Percentiles rank a stretch among this genome's conserved stretches.
These are phyloP conservation scores for Himalopsyche tibetana DNA, from an alignment of 2,888 invertebrate genomes.

Conservation along the genomic window DNA sequence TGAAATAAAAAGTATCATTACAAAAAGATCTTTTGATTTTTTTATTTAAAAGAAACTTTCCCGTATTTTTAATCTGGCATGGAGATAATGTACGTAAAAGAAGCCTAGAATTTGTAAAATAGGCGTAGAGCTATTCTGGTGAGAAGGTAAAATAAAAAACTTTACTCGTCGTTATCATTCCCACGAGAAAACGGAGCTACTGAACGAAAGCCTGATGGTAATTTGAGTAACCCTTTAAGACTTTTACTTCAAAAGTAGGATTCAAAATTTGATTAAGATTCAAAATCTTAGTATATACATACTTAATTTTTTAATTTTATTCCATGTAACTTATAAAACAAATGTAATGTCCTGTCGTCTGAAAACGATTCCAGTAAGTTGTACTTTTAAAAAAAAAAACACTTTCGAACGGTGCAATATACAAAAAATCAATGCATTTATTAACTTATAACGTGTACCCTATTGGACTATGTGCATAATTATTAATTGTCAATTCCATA, in stretches of 20 bases:
- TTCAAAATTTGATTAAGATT: neutral
- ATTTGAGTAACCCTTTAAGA: neutral
- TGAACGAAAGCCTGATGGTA: conserved; percentile 17
- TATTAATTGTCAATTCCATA: too few species aligned
- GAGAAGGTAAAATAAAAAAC: neutral
- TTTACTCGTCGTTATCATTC: neutral
- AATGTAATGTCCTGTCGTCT: too few species aligned
- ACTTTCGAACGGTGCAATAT: too few species aligned
- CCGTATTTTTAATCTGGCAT: neutral
- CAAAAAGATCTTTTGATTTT: neutral
- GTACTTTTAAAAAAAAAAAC: too few species aligned
- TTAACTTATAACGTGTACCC: too few species aligned
- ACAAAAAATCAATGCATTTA: too few species aligned
- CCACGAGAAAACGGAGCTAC: neutral
- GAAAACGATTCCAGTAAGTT: too few species aligned
- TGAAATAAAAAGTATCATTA: neutral
- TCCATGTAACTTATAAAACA: too few species aligned
- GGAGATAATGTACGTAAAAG: conserved; percentile 16
- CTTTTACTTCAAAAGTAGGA: neutral
- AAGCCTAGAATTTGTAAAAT: neutral
- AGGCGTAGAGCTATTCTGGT: conserved; percentile 6
- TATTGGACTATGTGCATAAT: too few species aligned
- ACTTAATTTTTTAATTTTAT: too few species aligned
- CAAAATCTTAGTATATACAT: too few species aligned
- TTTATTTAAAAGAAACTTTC: neutral